Evolutionary conservation across 2,797 vertebrate genomes (phyloP).

Genomic region (Hypotaenidia philippensis): DNA sequence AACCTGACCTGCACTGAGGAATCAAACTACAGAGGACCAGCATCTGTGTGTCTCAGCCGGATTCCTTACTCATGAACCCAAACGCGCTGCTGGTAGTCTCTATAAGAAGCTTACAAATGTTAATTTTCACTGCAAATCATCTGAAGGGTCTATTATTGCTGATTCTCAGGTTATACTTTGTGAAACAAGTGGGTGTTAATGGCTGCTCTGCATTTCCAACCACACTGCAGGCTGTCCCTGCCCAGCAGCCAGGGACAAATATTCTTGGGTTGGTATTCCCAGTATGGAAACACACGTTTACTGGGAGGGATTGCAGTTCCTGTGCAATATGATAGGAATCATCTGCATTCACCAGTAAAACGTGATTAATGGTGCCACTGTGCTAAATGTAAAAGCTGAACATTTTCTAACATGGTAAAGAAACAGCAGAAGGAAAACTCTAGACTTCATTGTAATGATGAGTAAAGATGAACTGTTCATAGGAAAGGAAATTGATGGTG

Average conservation of each 20-base stretch:
- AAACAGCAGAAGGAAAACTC: background rate
- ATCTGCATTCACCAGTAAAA: background rate
- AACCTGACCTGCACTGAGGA: background rate
- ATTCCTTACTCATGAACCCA: background rate
- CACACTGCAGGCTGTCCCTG: background rate
- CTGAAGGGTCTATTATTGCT: background rate
- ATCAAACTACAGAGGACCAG: background rate
- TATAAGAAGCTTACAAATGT: background rate
- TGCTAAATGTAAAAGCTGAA: background rate
- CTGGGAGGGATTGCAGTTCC: background rate
- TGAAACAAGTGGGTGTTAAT: background rate
- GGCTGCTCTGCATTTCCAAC: background rate
- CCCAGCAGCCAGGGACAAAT: background rate
- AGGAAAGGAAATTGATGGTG: background rate
- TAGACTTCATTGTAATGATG: background rate
- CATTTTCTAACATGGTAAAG: background rate
- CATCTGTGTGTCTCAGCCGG: background rate
- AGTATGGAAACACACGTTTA: background rate
- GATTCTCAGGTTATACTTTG: background rate
- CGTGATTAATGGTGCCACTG: background rate
- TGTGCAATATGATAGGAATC: accelerated
- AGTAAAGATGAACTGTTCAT: background rate
- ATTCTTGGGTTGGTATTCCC: background rate
- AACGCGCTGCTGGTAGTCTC: background rate
- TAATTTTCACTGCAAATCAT: background rate